A percentile compares a stretch with the other conserved stretches of the same genome.
Evolutionary conservation across 1,140 invertebrate species (phyloP).

Genomic region (Hypsibius dujardini): DNA sequence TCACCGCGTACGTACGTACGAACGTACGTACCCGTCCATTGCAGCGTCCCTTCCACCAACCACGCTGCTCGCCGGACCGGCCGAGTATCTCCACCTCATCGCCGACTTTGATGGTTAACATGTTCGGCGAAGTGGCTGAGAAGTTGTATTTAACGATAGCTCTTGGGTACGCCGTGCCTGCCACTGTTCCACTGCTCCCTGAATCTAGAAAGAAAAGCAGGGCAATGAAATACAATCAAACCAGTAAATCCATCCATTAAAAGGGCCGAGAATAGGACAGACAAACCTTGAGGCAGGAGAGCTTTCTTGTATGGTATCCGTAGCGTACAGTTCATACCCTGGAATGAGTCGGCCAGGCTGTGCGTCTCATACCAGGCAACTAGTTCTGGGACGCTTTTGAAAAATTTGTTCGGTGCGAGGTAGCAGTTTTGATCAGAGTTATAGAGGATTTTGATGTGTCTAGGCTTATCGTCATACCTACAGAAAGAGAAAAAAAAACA

Average conservation of each 20-base stretch:
- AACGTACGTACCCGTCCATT: slow-evolving; percentile 38
- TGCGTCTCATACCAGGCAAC: slow-evolving; percentile 72
- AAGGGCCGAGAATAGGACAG: slow-evolving; percentile 13
- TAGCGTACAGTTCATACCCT: slow-evolving; percentile 33
- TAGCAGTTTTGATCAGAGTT: slow-evolving; percentile 47
- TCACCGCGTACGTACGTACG: not conserved
- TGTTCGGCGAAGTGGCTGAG: slow-evolving; percentile 45
- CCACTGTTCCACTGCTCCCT: slow-evolving; percentile 56
- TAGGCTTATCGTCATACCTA: slow-evolving; percentile 60
- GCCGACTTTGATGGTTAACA: slow-evolving; percentile 54
- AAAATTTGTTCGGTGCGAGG: slow-evolving; percentile 70
- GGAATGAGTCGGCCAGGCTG: slow-evolving; percentile 71
- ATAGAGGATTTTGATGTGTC: slow-evolving; percentile 65
- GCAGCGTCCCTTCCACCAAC: slow-evolving; percentile 61
- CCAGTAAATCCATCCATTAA: slow-evolving; percentile 18
- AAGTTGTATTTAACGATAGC: slow-evolving; percentile 35
- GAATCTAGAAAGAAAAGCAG: slow-evolving; percentile 35
- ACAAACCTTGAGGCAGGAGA: slow-evolving; percentile 8
- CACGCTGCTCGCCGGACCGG: slow-evolving; percentile 55
- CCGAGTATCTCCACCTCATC: slow-evolving; percentile 56
- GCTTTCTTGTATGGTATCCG: slow-evolving; percentile 32
- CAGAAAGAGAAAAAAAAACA: no score
- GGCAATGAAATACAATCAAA: no score
- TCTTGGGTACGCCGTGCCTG: slow-evolving; percentile 49
- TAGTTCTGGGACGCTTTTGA: slow-evolving; percentile 67